Evolutionary conservation across 2,888 invertebrate species (phyloP).

Genomic region (Drosophila subquinaria): DNA sequence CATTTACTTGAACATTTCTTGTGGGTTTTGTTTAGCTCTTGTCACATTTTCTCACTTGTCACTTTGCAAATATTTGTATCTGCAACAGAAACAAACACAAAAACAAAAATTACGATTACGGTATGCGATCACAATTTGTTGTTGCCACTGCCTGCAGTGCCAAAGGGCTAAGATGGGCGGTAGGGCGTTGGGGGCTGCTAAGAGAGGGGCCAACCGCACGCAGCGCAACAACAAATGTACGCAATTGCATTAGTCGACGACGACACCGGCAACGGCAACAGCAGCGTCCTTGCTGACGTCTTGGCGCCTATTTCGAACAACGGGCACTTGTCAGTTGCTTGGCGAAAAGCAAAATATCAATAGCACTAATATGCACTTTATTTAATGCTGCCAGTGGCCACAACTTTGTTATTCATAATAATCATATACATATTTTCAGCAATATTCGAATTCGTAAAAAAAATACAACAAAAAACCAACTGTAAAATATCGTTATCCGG

Average conservation of each 20-base stretch:
- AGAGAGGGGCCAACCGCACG: conserved; percentile 21
- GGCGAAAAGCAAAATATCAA: conserved; percentile 3
- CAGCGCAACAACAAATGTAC: conserved; percentile 40
- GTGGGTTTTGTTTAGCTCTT: conserved; percentile 25
- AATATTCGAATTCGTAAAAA: conserved; percentile 42
- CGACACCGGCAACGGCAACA: conserved; percentile 15
- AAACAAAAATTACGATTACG: conserved; percentile 38
- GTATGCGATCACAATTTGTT: conserved; percentile 43
- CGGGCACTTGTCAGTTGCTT: conserved; percentile 43
- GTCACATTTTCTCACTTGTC: conserved; percentile 50
- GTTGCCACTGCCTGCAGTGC: conserved; percentile 25
- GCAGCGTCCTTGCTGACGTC: conserved; percentile 45
- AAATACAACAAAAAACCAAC: conserved; percentile 55
- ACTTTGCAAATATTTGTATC: conserved; percentile 43
- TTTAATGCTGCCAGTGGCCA: conserved; percentile 12
- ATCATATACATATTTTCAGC: conserved; percentile 27
- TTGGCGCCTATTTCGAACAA: conserved; percentile 52
- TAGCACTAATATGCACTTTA: conserved; percentile 10
- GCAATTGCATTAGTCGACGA: conserved; percentile 21
- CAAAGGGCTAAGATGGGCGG: not conserved
- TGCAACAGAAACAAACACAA: conserved; percentile 53
- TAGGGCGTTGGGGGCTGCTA: not conserved
- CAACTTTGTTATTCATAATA: conserved; percentile 18
- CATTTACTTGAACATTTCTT: conserved; percentile 24
- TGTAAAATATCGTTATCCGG: conserved; percentile 64